phyloP scores from a whole-genome alignment of 2,888 invertebrate species.

The Adelphocoris suturalis region DNA sequence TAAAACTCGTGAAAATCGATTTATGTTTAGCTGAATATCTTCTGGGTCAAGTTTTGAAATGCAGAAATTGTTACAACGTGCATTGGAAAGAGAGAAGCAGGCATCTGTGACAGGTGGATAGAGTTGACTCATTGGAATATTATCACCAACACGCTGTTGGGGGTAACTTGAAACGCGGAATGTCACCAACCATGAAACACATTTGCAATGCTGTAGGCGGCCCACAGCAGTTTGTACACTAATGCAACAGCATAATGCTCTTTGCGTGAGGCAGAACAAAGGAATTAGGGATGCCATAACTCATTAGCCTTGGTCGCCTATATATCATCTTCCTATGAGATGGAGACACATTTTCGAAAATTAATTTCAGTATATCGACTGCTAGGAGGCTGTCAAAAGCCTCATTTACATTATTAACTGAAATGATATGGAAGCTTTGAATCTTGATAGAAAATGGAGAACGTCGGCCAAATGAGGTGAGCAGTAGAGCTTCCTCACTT shows the following conservation, averaged over 20 bases:
- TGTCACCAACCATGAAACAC: background rate
- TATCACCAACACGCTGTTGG: background rate
- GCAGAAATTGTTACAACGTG: too few species aligned
- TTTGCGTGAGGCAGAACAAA: background rate
- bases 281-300: conserved; percentile 1
- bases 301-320: background rate
- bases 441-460: too few species aligned
- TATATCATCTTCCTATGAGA: background rate
- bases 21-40: too few species aligned
- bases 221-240: background rate
- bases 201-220: background rate
- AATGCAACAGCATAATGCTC: conserved; percentile 7
- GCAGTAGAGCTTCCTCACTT: too few species aligned
- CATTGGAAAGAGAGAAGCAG: too few species aligned
- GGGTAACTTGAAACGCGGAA: background rate
- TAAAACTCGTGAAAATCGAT: too few species aligned
- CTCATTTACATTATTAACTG: background rate
- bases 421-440: too few species aligned
- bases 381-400: background rate
- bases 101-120: background rate
- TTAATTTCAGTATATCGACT: conserved; percentile 6
- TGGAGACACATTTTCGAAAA: background rate
- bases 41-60: too few species aligned
- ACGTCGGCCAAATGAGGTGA: too few species aligned
- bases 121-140: background rate